Evolutionary conservation across 2,888 invertebrate genomes (phyloP).

Genomic region (Eupsilia transversa): DNA sequence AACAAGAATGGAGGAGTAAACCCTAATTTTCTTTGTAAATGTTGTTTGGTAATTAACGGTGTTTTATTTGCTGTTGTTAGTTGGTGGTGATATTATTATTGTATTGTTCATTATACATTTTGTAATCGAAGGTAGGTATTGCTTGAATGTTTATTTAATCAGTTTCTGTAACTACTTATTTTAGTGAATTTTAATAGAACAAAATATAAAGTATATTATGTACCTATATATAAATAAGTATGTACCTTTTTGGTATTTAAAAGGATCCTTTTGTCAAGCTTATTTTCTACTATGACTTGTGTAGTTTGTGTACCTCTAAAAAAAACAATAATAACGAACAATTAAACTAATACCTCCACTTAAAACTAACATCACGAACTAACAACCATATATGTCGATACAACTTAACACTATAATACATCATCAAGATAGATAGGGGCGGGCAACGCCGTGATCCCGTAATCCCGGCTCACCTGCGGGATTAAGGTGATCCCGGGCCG

Average conservation of each 20-base stretch:
- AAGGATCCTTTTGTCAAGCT: neutral
- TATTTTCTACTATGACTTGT: neutral
- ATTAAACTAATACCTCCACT: constrained; percentile 8
- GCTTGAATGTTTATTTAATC: too few species aligned
- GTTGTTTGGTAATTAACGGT: constrained; percentile 56
- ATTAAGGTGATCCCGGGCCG: constrained; percentile 74
- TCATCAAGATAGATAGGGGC: constrained; percentile 82
- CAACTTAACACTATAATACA: constrained; percentile 79
- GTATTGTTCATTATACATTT: constrained; percentile 11
- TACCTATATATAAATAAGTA: too few species aligned
- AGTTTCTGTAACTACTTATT: neutral
- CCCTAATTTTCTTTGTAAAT: constrained; percentile 64
- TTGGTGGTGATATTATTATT: constrained; percentile 22
- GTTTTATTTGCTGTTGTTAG: constrained; percentile 46
- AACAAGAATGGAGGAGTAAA: constrained; percentile 60
- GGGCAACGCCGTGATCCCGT: constrained; percentile 74
- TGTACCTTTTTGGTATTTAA: too few species aligned
- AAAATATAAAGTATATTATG: too few species aligned
- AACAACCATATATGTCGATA: constrained; percentile 81
- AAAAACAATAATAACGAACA: neutral
- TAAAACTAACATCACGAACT: constrained; percentile 50
- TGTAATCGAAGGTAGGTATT: neutral
- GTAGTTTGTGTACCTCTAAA: neutral
- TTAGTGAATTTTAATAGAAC: neutral
- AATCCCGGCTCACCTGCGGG: constrained; percentile 82